Evolutionary conservation across 2,888 invertebrate genomes (phyloP), one percentile per base, ranked within the genome.

Genomic region (Archips xylosteana): DNA sequence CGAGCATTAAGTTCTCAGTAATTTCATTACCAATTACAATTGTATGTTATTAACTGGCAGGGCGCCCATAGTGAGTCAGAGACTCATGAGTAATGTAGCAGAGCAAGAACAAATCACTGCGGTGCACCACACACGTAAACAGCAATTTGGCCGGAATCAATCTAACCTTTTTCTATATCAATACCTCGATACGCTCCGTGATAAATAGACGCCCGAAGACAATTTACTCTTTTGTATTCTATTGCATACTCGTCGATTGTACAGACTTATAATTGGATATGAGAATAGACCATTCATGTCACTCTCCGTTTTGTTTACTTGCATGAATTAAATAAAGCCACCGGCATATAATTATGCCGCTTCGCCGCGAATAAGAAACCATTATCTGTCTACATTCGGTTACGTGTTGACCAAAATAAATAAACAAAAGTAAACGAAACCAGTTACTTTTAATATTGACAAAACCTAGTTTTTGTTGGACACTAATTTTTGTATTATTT

Each of bases 51-150:
- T 74, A 74, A 65, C 74, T 72, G 61, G 51, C 74, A 79, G 80
- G 54, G 79, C 84, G 83, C 80, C 84, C 83, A 82, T 4, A 12
- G 65, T 92, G 92, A 92, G 81, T 92, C 92, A 92, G 66, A 62
- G 69, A 47, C 84, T 84, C 80, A 80, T 89, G 89, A 89, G 86
- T 87, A 87, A 88, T 85, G 77, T 75, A 79, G 78, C 76, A 75
- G 79, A 76, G 51, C 78, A 78, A 76, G 77, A 80, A 77, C 81
- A 78, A 81, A 81, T 80, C 82, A 84, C 78, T 83, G 87, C 83
- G 87, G 88, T 83, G 83, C 86, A 86, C 90, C 89, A 89, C 90
- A 89, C 88, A 86, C 87, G 87, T 85, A 87, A 89, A 89, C 85
- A 87, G 81, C 86, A 87, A 89, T 89, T 88, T 87, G 79, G 70